phyloP scores from a whole-genome alignment of 2,113 vertebrate genomes.

The Acanthisitta chloris region DNA sequence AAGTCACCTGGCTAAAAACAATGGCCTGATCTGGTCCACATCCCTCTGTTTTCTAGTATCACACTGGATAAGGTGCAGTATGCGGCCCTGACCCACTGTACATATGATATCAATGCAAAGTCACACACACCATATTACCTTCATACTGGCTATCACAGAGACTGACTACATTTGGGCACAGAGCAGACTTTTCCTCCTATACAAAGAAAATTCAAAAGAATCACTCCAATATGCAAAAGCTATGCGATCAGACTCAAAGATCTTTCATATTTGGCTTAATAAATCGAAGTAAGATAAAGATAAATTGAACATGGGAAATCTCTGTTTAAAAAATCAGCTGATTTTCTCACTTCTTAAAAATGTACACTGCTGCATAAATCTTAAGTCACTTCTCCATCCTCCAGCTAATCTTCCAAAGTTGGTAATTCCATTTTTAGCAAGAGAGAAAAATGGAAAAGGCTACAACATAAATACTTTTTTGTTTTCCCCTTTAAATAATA shows the following conservation, averaged over 20 bases:
- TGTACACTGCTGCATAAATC: neutral
- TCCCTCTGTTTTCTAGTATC: neutral
- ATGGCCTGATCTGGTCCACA: accelerated
- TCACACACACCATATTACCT: neutral
- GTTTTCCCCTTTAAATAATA: neutral
- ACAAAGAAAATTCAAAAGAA: neutral
- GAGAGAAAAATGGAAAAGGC: neutral
- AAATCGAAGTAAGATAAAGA: neutral
- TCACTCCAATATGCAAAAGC: neutral
- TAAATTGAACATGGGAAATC: neutral
- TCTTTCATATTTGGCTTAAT: neutral
- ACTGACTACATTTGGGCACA: neutral
- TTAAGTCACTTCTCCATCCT: neutral
- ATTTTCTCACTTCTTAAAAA: neutral
- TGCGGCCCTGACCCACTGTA: neutral
- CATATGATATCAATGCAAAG: neutral
- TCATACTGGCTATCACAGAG: neutral
- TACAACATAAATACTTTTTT: neutral
- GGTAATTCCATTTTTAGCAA: neutral
- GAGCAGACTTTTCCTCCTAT: neutral
- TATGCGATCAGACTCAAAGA: neutral
- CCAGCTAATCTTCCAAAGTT: neutral
- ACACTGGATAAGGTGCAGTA: neutral
- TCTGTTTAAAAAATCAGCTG: neutral
- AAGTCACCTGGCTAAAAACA: neutral